Conservation (phyloP, 53 echinoderm and acorn worm genomes). For the Arbacia lixula region DNA sequence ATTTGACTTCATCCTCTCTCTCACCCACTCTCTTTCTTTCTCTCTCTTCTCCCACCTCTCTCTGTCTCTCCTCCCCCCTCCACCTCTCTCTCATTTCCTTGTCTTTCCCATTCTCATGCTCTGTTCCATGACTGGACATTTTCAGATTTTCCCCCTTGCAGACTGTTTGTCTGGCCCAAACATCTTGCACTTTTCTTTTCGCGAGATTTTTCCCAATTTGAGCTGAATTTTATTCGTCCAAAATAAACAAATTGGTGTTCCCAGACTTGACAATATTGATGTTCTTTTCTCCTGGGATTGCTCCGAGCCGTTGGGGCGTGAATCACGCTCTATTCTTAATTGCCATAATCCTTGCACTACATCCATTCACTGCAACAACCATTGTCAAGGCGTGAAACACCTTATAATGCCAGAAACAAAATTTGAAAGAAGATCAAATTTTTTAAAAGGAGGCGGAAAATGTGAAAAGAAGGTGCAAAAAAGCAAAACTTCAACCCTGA, state of each 20-base stretch:
- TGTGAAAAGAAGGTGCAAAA: not conserved
- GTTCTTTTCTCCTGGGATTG: constrained; percentile 7
- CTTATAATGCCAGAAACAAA: too few species aligned
- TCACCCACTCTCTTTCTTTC: not conserved
- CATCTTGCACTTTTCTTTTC: not conserved
- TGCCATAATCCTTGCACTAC: not conserved
- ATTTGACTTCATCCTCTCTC: not conserved
- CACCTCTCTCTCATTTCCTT: not conserved
- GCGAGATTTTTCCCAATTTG: not conserved
- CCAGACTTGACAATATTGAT: constrained; percentile 17
- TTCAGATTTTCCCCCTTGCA: too few species aligned
- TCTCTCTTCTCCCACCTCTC: not conserved
- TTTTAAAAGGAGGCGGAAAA: too few species aligned
- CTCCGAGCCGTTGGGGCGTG: not conserved
- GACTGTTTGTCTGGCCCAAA: not conserved
- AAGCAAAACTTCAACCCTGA: not conserved
- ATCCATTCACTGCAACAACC: not conserved
- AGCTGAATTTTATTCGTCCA: not conserved
- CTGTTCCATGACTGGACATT: not conserved
- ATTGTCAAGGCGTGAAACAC: not conserved
- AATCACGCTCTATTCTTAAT: not conserved
- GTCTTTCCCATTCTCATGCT: not conserved
- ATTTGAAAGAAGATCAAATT: too few species aligned
- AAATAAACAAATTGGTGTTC: constrained; percentile 7
- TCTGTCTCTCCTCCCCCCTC: not conserved